Evolutionary conservation across 1,140 invertebrate species (phyloP), one percentile per base, ranked within the genome.

Genomic region (Listronotus oregonensis): DNA sequence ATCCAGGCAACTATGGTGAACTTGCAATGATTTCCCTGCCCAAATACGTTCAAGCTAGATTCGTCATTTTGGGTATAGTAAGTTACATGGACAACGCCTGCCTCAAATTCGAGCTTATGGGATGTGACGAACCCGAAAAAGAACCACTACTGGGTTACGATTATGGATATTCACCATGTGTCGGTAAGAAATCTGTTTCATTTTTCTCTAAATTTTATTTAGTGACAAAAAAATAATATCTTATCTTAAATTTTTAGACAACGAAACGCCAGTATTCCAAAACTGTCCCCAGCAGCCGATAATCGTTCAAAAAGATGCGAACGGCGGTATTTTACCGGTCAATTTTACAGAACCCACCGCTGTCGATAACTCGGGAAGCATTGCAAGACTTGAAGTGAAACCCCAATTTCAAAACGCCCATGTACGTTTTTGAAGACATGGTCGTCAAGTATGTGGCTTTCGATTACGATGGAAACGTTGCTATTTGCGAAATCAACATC

Each of bases 51-150:
- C 88, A 94, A 80, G 95, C 95, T 1, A 84, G 94, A 74, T 97
- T 95, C 77, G 92, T 98, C 6, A 95, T 97, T 73, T 82, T 98
- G 60, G 90, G 90, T 64, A 96, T 98, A 71, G 93, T 97, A 0
- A 96, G 94, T 74, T 97, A 96, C 73, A 95, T 97, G 87, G 93
- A 95, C 68, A 97, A 97, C 77, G 93, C 95, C 57, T 98, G 96
- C 79, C 81, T 98, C 64, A 96, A 96, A 79, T 97, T 98, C 74
- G 96, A 98, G 82, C 78, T 98, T 18, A 93, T 97, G 89, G 96
- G 96, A 50, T 98, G 96, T 78, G 92, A 96, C 75, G 92, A 94
- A 74, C 88, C 91, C 0, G 82, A 83, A 42, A 79, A 83, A 8
- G 90, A 94, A 73, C 89, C 93, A 5, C 79, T 95, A 21, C 81